Base-by-base conservation (phyloP, 2,113 vertebrate genomes). In the Aphyosemion australe region DNA sequence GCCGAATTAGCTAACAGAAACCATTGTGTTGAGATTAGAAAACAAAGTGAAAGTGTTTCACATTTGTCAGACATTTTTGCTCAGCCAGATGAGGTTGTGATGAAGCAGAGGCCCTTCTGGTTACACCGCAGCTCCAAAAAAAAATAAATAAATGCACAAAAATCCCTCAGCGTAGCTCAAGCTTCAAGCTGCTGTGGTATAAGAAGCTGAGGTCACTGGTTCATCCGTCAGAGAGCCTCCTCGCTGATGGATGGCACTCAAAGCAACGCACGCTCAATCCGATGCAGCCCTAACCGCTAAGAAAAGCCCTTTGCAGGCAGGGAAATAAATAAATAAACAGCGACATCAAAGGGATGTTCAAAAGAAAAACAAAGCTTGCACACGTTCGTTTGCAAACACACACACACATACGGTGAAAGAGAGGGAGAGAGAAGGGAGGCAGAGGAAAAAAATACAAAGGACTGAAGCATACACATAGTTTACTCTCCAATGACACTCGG, bases 241-340 rank as follows among this genome's bases (percentile, higher is more conserved):
- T 76, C 61, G 65, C 81, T 91, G 91, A 92, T 90, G 88, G 90
- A 91, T 88, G 89, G 83, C 85, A 89, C 88, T 85, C 80, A 85
- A 85, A 84, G 86, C 87, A 84, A 83, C 79, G 78, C 66, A 20
- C 84, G 72, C 88, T 82, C 88, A 79, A 88, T 90, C 82, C 84
- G 69, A 84, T 85, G 84, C 73, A 90, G 88, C 88, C 88, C 84
- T 85, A 90, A 88, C 90, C 71, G 84, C 78, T 47, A 78, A 89
- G 87, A 83, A 87, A 88, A 79, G 88, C 86, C 88, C 90, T 88
- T 87, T 77, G 77, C 87, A 82, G 88, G 86, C 79, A 79, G 79
- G 60, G 83, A 92, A 92, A 93, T 90, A 92, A 92, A 93, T 92
- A 93, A 92, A 92, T 91, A 93, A 93, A 84, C 88, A 89, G 76